These are phyloP conservation scores for Pardosa pseudoannulata DNA, from an alignment of 2,888 invertebrate genomes.

Conservation along the genomic window DNA sequence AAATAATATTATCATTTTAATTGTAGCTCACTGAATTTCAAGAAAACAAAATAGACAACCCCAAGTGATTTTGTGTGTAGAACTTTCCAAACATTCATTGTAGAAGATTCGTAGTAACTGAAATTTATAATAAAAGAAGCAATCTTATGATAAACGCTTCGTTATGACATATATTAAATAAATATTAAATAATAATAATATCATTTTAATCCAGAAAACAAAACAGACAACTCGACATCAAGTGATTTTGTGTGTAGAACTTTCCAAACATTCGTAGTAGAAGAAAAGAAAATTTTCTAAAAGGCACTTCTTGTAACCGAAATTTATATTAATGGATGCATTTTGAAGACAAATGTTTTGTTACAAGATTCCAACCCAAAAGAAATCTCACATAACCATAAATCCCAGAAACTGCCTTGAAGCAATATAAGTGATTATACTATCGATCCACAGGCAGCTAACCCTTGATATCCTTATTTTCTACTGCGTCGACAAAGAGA, in stretches of 20 bases:
- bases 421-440: slow-evolving; percentile 53
- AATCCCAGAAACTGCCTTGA: slow-evolving; percentile 45
- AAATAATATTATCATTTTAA: no score
- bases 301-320: background rate
- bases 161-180: no score
- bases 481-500: slow-evolving; percentile 23
- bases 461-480: slow-evolving; percentile 11
- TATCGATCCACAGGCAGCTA: background rate
- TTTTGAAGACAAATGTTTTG: slow-evolving; percentile 16
- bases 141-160: no score
- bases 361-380: background rate
- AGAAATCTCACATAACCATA: slow-evolving; percentile 38
- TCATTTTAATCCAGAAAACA: no score
- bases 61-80: background rate
- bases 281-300: background rate
- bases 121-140: no score
- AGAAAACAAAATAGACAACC: no score
- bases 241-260: background rate
- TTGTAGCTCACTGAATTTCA: no score
- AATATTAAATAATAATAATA: no score
- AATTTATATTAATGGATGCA: slow-evolving; percentile 5
- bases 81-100: no score
- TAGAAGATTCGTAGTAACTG: no score
- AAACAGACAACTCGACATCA: background rate
- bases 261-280: background rate